A percentile compares a stretch with the other conserved stretches of the same genome.
Evolutionary conservation across 2,797 vertebrate genomes (phyloP).

Genomic region (Sardinella longiceps): DNA sequence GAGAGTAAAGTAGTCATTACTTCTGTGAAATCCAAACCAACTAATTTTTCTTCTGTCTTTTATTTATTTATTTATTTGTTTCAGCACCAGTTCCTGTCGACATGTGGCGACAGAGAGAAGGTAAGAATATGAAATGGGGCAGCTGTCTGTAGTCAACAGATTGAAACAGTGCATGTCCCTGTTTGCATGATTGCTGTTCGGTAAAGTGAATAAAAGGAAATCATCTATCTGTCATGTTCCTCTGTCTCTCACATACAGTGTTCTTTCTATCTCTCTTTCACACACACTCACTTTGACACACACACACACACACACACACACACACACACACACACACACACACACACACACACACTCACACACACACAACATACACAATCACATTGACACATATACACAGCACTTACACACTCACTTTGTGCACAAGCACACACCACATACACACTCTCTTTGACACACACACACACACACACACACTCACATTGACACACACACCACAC

Average conservation of each 20-base stretch:
- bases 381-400: background rate
- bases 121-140: background rate
- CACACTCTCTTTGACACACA: no score
- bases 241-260: background rate
- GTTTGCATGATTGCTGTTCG: background rate
- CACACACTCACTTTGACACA: background rate
- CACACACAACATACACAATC: background rate
- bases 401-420: background rate
- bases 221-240: background rate
- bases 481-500: no score
- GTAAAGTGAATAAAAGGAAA: background rate
- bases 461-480: no score
- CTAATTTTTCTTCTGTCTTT: no score
- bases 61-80: background rate
- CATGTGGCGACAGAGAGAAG: background rate
- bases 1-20: background rate
- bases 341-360: background rate
- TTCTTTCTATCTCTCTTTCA: background rate
- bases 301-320: background rate
- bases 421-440: no score
- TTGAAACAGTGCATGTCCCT: background rate
- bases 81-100: background rate
- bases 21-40: background rate
- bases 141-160: background rate
- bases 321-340: slow-evolving; percentile 11